Percentiles rank a stretch among this genome's conserved stretches.
Conservation (phyloP, 2,797 vertebrate genomes). For the Urophycis tenuis region DNA sequence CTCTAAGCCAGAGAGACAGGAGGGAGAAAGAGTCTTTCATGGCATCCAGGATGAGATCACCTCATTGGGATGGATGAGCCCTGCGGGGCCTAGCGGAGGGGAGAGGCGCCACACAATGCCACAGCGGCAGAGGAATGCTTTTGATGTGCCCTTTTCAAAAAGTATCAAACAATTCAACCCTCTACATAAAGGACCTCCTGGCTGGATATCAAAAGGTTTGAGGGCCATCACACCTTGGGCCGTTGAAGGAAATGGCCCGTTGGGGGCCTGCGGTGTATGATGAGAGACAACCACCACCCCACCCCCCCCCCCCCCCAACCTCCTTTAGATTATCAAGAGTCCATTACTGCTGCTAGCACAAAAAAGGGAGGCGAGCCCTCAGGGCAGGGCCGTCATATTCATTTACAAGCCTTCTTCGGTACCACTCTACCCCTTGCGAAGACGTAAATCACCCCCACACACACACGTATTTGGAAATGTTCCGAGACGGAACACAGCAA, state of each 20-base stretch:
- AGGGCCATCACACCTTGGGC: conserved; percentile 43
- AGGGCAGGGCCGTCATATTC: conserved; percentile 44
- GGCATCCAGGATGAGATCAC: conserved; percentile 44
- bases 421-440: not conserved
- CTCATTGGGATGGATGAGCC: conserved; percentile 55
- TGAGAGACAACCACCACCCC: not conserved
- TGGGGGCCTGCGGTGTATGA: conserved; percentile 18
- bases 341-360: not conserved
- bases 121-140: conserved; percentile 42
- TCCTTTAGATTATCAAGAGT: not conserved
- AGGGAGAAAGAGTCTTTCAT: conserved; percentile 17
- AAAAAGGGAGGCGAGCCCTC: not conserved
- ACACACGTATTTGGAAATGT: not conserved
- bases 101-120: conserved; percentile 29
- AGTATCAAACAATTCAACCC: conserved; percentile 38
- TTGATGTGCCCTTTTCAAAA: conserved; percentile 45
- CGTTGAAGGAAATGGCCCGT: conserved; percentile 49
- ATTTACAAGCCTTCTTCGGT: conserved; percentile 36
- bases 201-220: conserved; percentile 55
- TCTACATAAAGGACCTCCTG: conserved; percentile 29
- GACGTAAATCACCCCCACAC: not conserved
- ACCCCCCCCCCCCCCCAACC: not conserved
- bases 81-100: conserved; percentile 44
- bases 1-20: conserved; percentile 33
- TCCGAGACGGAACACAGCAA: conserved; percentile 22